Percentiles rank a stretch among this genome's conserved stretches.
Conservation (phyloP, 2,797 vertebrate species). For the Momotus momota region DNA sequence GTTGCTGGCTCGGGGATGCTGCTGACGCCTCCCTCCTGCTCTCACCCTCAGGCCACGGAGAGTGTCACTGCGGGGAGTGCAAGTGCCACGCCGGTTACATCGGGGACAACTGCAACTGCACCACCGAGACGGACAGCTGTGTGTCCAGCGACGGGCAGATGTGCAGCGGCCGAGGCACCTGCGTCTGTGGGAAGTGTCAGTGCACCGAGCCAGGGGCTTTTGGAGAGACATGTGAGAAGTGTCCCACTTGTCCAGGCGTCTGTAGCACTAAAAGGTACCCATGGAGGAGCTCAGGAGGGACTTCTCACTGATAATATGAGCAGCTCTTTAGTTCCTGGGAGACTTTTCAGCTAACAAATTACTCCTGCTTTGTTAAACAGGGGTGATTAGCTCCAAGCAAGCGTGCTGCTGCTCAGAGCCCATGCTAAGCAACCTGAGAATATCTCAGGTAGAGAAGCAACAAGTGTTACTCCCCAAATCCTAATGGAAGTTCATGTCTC, state of each 20-base stretch:
- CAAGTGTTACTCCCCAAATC: not conserved
- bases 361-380: not conserved
- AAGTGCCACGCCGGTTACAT: conserved; percentile 91
- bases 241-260: conserved; percentile 94
- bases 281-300: fast-evolving
- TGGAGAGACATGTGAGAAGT: conserved; percentile 93
- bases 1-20: fast-evolving
- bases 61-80: conserved; percentile 96
- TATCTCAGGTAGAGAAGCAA: not conserved
- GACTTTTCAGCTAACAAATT: not conserved
- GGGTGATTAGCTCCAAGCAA: not conserved
- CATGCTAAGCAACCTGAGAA: not conserved
- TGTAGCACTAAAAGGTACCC: conserved; percentile 93
- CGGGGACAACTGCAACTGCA: conserved; percentile 97
- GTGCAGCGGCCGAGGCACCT: conserved; percentile 91
- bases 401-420: not conserved
- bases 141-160: conserved; percentile 88
- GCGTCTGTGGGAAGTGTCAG: conserved; percentile 90
- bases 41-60: conserved; percentile 86
- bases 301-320: fast-evolving
- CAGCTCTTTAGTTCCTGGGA: not conserved
- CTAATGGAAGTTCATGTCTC: not conserved
- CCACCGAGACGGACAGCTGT: conserved; percentile 86
- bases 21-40: not conserved
- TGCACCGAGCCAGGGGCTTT: conserved; percentile 94